Evolutionary conservation across 2,113 vertebrate species (phyloP), one percentile per base, ranked within the genome.

Genomic region (Oreochromis niloticus): DNA sequence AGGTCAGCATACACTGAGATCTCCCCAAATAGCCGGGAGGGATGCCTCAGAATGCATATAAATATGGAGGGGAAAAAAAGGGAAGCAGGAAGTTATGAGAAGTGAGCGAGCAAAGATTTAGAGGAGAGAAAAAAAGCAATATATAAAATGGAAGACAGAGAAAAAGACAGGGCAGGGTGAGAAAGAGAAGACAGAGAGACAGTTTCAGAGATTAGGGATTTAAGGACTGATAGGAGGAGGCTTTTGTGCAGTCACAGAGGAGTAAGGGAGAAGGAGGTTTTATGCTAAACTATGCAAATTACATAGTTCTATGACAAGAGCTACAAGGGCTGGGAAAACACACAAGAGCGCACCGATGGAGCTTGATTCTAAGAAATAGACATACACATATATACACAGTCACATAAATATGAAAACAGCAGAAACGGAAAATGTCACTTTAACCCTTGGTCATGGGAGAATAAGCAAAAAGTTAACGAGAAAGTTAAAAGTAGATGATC

Each of bases 201-300:
- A 85, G 86, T 93, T 93, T 92, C 88, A 92, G 87, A 96, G 94
- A 96, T 96, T 96, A 96, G 84, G 95, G 94, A 96, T 95, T 95
- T 95, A 91, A 91, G 90, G 91, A 91, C 86, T 92, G 96, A 96
- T 95, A 95, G 95, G 92, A 93, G 85, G 93, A 93, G 88, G 92
- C 95, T 95, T 95, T 96, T 96, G 92, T 96, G 94, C 92, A 94
- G 93, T 89, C 94, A 91, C 95, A 94, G 93, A 93, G 92, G 92
- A 89, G 92, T 87, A 91, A 89, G n/a, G 86, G 91, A 90, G 85
- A 93, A 78, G 41, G 89, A 94, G 92, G 92, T 94, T 96, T 96
- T 95, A 96, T 96, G 95, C 93, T 96, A 96, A 97, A 95, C 94
- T 97, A 97, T 96, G 96, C 91, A 95, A 96, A 97, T 96, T 75